These are phyloP conservation scores for Sarcophaga carnaria DNA, from an alignment of 2,888 invertebrate genomes.

Conservation along the genomic window DNA sequence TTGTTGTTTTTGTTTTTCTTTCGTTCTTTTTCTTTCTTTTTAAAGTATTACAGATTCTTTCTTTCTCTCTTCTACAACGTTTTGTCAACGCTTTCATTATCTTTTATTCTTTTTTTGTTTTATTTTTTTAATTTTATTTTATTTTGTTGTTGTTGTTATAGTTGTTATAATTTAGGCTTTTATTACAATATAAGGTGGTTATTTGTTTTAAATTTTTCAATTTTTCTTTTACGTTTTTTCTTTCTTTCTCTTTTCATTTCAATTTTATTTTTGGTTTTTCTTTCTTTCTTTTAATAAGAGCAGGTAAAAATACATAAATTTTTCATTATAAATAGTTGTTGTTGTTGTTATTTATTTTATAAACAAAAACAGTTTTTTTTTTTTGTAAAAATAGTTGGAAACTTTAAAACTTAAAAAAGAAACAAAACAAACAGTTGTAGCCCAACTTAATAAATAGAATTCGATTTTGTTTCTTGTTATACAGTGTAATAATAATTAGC, in stretches of 20 bases:
- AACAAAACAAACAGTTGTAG: slow-evolving; percentile 58
- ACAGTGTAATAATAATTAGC: background rate
- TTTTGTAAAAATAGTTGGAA: slow-evolving; percentile 26
- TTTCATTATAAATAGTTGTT: slow-evolving; percentile 59
- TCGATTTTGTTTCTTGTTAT: background rate
- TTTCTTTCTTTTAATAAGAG: slow-evolving; percentile 70
- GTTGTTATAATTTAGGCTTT: slow-evolving; percentile 71
- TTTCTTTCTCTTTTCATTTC: slow-evolving; percentile 26
- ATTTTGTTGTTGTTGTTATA: slow-evolving; percentile 17
- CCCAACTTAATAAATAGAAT: slow-evolving; percentile 54
- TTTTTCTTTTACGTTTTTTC: slow-evolving; percentile 11
- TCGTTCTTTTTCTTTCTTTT: background rate
- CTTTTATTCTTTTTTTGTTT: slow-evolving; percentile 49
- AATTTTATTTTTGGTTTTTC: background rate
- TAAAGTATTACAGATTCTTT: slow-evolving; percentile 49
- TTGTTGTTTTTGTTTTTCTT: too few species aligned
- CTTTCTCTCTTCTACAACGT: background rate
- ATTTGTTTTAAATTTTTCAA: slow-evolving; percentile 36
- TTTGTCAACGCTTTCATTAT: background rate
- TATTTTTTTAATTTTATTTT: slow-evolving; percentile 56
- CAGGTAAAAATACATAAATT: slow-evolving; percentile 76
- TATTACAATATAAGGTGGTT: slow-evolving; percentile 77
- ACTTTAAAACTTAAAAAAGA: slow-evolving; percentile 49
- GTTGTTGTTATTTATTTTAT: slow-evolving; percentile 41
- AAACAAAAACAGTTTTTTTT: slow-evolving; percentile 38